phyloP scores from a whole-genome alignment of 1,140 invertebrate species.

The Drosophila oshimai region DNA sequence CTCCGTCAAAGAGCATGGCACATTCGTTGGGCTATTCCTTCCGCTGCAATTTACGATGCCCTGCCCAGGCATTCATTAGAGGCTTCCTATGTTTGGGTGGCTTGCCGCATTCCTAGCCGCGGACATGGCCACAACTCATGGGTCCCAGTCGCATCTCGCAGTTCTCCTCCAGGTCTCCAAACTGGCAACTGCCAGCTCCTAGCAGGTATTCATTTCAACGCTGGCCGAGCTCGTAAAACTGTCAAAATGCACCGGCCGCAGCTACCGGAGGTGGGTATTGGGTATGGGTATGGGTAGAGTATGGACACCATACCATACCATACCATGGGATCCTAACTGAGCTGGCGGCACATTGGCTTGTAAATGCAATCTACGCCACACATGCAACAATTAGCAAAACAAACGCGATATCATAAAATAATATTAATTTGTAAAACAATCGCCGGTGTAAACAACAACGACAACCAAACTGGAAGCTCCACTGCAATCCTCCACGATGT shows the following conservation, averaged over 20 bases:
- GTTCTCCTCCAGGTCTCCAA: neutral
- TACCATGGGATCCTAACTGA: slow-evolving; percentile 5
- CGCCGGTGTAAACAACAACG: slow-evolving; percentile 71
- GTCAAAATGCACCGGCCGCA: slow-evolving; percentile 78
- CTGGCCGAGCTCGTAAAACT: slow-evolving; percentile 76
- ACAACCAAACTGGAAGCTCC: slow-evolving; percentile 42
- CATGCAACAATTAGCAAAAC: slow-evolving; percentile 82
- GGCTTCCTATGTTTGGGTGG: slow-evolving; percentile 74
- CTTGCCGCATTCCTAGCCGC: slow-evolving; percentile 60
- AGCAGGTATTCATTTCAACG: slow-evolving; percentile 76
- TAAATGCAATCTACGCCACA: slow-evolving; percentile 80
- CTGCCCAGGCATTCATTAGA: slow-evolving; percentile 68
- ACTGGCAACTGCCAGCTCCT: slow-evolving; percentile 3
- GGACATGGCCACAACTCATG: slow-evolving; percentile 74
- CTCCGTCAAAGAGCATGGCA: neutral
- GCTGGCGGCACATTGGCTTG: slow-evolving; percentile 20
- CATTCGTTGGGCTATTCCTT: slow-evolving; percentile 14
- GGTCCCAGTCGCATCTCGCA: slow-evolving; percentile 21
- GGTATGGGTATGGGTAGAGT: slow-evolving; percentile 3
- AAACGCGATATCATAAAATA: slow-evolving; percentile 82
- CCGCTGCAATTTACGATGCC: slow-evolving; percentile 50
- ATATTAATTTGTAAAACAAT: slow-evolving; percentile 82
- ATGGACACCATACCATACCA: too few relatives aligned
- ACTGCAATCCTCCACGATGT: slow-evolving; percentile 50
- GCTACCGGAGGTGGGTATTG: slow-evolving; percentile 62